Evolutionary conservation across 2,888 invertebrate genomes (phyloP).

Genomic region (Rosalia funebris): DNA sequence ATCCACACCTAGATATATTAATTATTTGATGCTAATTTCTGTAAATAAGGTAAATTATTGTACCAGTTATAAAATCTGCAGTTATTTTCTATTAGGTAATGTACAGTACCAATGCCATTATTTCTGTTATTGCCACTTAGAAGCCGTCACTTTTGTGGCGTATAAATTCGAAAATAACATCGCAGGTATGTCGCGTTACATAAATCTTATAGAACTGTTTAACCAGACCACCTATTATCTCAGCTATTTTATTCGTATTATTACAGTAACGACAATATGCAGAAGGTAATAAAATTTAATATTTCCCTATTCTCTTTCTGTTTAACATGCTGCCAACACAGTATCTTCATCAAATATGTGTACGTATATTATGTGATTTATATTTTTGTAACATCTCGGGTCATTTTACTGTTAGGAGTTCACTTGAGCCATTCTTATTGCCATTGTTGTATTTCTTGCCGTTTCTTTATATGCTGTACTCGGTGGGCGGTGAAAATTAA

Average conservation of each 20-base stretch:
- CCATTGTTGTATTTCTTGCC: constrained; percentile 19
- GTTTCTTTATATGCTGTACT: neutral
- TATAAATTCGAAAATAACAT: constrained; percentile 5
- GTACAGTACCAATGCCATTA: constrained; percentile 7
- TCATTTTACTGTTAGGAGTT: constrained; percentile 30
- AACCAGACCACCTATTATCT: constrained; percentile 26
- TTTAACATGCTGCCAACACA: constrained; percentile 57
- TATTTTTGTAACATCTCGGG: constrained; percentile 28
- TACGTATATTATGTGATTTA: constrained; percentile 57
- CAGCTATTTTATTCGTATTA: constrained; percentile 22
- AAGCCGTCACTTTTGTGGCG: constrained; percentile 3
- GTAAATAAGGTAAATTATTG: too few relatives aligned
- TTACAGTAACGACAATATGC: constrained; percentile 20
- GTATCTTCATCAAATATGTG: constrained; percentile 71
- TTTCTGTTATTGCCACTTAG: constrained; percentile 10
- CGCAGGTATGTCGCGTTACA: constrained; percentile 1
- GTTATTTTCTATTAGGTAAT: constrained; percentile 22
- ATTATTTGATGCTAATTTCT: too few relatives aligned
- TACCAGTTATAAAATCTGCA: too few relatives aligned
- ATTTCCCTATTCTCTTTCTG: constrained; percentile 53
- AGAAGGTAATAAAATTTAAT: constrained; percentile 24
- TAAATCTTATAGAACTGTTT: constrained; percentile 20
- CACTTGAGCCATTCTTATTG: constrained; percentile 24
- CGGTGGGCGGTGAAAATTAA: constrained; percentile 2
- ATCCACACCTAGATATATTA: too few relatives aligned